Conservation (phyloP, 2,797 vertebrate species). For the Salmo trutta region DNA sequence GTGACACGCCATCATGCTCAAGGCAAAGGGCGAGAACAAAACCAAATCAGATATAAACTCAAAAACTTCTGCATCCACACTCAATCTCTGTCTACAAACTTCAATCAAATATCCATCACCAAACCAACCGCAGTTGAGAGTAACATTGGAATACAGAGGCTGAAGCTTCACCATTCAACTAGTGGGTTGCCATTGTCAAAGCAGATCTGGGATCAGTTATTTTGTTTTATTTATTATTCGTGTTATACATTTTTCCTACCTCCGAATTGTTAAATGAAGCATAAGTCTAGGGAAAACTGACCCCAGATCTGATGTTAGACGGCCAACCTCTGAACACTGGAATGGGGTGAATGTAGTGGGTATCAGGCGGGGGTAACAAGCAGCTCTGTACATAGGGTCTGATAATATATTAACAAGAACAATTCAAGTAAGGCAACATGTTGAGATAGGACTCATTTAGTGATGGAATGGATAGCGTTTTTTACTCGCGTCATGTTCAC, state of each 20-base stretch:
- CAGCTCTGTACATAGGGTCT: constrained; percentile 55
- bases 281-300: neutral
- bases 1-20: constrained; percentile 11
- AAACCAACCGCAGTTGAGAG: constrained; percentile 20
- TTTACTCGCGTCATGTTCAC: constrained; percentile 40
- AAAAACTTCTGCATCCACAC: constrained; percentile 18
- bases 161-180: neutral
- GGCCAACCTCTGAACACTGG: neutral
- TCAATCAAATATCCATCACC: constrained; percentile 32
- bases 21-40: constrained; percentile 10
- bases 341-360: neutral
- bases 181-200: neutral
- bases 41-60: constrained; percentile 2
- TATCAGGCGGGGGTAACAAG: constrained; percentile 25
- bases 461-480: constrained; percentile 53
- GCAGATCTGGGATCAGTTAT: neutral
- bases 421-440: constrained; percentile 77
- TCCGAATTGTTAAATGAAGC: too few species aligned
- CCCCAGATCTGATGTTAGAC: constrained; percentile 17
- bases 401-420: constrained; percentile 42
- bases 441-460: constrained; percentile 32
- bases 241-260: neutral
- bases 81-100: constrained; percentile 9
- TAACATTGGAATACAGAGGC: neutral
- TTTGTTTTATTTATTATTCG: neutral